Evolutionary conservation across 1,140 invertebrate genomes (phyloP).

Genomic region (Melanaphis sacchari): DNA sequence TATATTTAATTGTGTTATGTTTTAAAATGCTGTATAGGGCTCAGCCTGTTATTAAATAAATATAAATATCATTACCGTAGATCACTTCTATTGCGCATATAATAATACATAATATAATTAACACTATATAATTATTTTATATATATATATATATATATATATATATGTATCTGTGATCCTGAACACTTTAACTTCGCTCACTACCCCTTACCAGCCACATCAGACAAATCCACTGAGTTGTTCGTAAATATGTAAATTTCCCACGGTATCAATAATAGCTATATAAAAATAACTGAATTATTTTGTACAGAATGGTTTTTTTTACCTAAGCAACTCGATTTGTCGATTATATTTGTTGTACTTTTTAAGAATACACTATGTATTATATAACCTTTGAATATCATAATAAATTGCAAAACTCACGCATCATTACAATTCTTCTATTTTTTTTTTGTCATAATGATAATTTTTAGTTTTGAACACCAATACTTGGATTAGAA

Average conservation of each 20-base stretch:
- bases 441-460: neutral
- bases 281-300: neutral
- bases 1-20: too few species aligned
- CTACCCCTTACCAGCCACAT: too few species aligned
- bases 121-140: too few species aligned
- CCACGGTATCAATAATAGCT: neutral
- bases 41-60: too few species aligned
- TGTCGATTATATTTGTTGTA: neutral
- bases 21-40: too few species aligned
- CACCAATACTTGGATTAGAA: too few species aligned
- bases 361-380: neutral
- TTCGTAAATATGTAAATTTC: neutral
- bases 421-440: too few species aligned
- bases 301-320: neutral
- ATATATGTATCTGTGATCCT: too few species aligned
- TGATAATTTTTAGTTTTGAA: neutral
- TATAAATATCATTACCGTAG: neutral
- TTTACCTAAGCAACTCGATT: neutral
- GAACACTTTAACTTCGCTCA: too few species aligned
- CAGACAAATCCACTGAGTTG: neutral
- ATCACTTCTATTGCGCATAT: neutral
- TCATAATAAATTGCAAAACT: neutral
- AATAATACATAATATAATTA: neutral
- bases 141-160: too few species aligned
- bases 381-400: neutral